Evolutionary conservation across 2,113 vertebrate genomes (phyloP), one percentile per base, ranked within the genome.

Genomic region (Actenoides lindsayi): DNA sequence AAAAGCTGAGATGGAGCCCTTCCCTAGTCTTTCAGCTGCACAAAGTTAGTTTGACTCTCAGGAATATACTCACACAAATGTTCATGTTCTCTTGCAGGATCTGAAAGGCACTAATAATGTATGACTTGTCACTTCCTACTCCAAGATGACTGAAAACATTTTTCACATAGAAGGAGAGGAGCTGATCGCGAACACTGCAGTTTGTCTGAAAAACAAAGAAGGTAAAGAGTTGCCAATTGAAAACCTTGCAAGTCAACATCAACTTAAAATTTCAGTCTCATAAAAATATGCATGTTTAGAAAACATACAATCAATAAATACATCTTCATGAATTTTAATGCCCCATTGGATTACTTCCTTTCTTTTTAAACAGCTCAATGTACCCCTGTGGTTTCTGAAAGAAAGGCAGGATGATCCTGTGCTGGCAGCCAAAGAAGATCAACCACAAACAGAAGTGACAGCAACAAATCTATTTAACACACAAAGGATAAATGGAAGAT

Each of bases 91-190:
- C 82, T 93, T 94, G 92, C 42, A 98, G 90, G 46, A 91, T 96
- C 19, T 91, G 67, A 83, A 98, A 98, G 64, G 96, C 97, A 83
- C 81, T 95, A 59, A 96, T 87, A 69, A 98, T 24, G 17, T 70
- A 70, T 46, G 67, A n/a, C 71, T 87, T 96, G 54, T 69, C 91
- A 20, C 65, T 89, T 73, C 51, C 57, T 37, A 84, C 48, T 25
- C 69, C 73, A 39, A 95, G 92, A 54, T 69, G 82, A n/a, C 87
- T 93, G 89, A 98, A 98, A 81, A 98, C 96, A 11, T 98, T 89
- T 83, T 98, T 95, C 50, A 95, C 16, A 10, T 98, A 98, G 89
- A 99, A 98, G 39, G 97, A 98, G 41, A 98, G 95, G 79, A 98
- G 93, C 50, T 98, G 96, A n/a, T 97, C 65, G 95, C 96, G 96